These are phyloP conservation scores for Alethe castanea DNA, from an alignment of 2,113 vertebrate species.

Conservation along the genomic window DNA sequence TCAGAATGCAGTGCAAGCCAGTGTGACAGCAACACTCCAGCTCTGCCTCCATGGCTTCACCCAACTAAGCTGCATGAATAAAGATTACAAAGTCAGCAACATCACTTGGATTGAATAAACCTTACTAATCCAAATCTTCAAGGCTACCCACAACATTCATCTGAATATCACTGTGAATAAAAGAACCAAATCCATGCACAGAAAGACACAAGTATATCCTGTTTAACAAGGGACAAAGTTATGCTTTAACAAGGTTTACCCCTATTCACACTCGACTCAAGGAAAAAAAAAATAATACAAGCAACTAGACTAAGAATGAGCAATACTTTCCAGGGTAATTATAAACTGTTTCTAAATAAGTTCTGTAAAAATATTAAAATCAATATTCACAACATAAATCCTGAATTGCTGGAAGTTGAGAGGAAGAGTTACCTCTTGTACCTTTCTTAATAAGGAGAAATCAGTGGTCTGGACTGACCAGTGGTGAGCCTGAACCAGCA, in stretches of 20 bases:
- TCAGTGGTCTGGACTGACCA: background rate
- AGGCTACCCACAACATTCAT: background rate
- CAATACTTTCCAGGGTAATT: background rate
- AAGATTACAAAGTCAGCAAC: slow-evolving; percentile 16
- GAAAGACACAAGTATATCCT: background rate
- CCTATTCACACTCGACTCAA: background rate
- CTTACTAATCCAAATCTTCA: slow-evolving; percentile 37
- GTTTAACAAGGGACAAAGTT: background rate
- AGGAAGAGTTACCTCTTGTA: background rate
- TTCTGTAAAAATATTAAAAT: background rate
- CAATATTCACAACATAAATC: background rate
- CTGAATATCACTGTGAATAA: background rate
- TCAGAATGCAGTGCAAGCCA: fast-evolving
- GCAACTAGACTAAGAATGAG: background rate
- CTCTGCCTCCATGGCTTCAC: background rate
- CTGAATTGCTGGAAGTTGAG: background rate
- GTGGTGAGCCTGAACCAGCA: background rate
- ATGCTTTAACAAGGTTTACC: background rate
- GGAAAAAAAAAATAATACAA: background rate
- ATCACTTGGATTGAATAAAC: background rate
- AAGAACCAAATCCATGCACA: background rate
- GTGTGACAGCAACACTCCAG: background rate
- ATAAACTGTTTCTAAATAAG: background rate
- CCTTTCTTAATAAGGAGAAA: background rate
- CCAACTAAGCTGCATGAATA: background rate